Evolutionary conservation across 2,797 vertebrate genomes (phyloP), one percentile per base, ranked within the genome.

Genomic region (Falco naumanni): DNA sequence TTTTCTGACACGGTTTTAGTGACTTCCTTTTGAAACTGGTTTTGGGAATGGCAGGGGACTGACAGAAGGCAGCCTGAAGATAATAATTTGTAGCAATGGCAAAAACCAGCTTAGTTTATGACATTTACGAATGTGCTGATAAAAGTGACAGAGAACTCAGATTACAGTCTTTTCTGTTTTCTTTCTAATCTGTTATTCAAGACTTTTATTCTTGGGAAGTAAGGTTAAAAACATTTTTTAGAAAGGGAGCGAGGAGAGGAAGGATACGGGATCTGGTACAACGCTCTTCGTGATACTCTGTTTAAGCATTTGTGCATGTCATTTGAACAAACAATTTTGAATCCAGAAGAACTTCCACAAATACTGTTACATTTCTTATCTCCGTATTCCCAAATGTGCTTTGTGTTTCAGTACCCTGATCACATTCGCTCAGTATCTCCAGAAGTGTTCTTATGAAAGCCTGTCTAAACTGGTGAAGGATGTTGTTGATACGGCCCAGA

Each of bases 341-440:
- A 57, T 33, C 43, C 43, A 45, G 47, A 56, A 68, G 34, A 28
- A 21, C 21, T 19, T 72, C n/a, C 0, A 7, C 8, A 76, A 72
- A 22, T 7, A 17, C 1, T 21, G 10, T 22, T 47, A 1, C 0
- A 5, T 51, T 91, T 48, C 41, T 76, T 51, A 54, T 31, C 33
- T 66, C 59, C 33, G 12, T 34, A 22, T 70, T 56, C 33, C 31
- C n/a, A 78, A 61, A 29, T 28, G 13, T 57, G 39, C 51, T 94
- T 88, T 95, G 39, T 84, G 19, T 97, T 98, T 78, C 94, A 98
- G 98, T 31, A 1, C 95, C 28, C 20, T 98, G 94, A 25, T 97
- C 56, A 54, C 96, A 16, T 97, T 98, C 70, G 71, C 98, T 84
- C 98, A 98, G 95, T 96, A 92, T 66, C 97, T 98, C 34, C 97